Conservation (phyloP, 2,797 vertebrate genomes). For the Pitangus sulphuratus region DNA sequence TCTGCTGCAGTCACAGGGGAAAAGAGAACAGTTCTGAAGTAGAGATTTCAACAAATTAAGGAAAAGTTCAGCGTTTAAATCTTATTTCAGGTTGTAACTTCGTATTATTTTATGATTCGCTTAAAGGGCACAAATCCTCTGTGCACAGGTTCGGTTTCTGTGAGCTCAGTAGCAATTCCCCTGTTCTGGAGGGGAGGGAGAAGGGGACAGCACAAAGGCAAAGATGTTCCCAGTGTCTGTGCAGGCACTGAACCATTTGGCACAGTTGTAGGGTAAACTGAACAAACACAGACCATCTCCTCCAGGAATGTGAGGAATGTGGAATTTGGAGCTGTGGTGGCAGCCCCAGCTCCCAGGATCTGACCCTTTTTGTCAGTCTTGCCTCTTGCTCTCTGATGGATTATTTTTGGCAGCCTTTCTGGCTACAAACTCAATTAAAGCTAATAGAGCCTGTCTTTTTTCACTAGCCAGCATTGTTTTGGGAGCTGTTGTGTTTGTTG, state of each 20-base stretch:
- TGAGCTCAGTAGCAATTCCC: not conserved
- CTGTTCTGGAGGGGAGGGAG: not conserved
- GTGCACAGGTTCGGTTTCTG: not conserved
- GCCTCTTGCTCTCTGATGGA: conserved; percentile 2
- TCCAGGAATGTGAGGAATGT: conserved; percentile 14
- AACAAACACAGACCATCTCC: conserved; percentile 27
- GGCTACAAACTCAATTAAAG: conserved; percentile 45
- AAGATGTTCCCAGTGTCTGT: not conserved
- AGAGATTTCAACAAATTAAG: conserved; percentile 8
- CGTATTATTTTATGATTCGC: not conserved
- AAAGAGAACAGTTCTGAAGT: not conserved
- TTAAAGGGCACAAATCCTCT: conserved; percentile 17
- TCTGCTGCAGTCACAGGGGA: not conserved
- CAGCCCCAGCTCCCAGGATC: conserved; percentile 35
- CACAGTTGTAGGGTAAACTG: conserved; percentile 20
- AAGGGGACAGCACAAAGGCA: not conserved
- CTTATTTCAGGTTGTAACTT: not conserved
- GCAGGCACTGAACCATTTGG: conserved; percentile 1
- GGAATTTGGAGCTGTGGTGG: conserved; percentile 15
- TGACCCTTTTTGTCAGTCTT: conserved; percentile 32
- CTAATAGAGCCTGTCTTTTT: conserved; percentile 30
- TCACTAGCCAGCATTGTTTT: conserved; percentile 5
- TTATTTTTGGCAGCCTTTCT: conserved; percentile 59
- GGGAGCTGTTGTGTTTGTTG: conserved; percentile 30
- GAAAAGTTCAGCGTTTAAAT: not conserved